phyloP scores from a whole-genome alignment of 2,113 vertebrate genomes.

The Opisthocomus hoazin region DNA sequence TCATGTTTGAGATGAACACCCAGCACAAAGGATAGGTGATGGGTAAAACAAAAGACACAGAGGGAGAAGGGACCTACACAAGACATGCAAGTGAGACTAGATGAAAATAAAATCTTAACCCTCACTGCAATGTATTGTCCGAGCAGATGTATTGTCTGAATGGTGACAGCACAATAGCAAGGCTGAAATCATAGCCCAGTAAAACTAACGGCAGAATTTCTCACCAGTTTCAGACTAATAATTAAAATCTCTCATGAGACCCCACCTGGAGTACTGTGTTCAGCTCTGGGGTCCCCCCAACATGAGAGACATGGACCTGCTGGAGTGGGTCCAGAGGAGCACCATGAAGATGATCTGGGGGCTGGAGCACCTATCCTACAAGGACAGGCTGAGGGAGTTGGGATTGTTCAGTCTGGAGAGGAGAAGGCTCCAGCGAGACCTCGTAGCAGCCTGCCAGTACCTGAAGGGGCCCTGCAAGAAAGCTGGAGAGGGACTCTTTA shows the following conservation, averaged over 20 bases:
- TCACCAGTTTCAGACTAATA: neutral
- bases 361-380: neutral
- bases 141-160: neutral
- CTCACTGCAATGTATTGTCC: neutral
- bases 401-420: neutral
- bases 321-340: fast-evolving
- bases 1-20: neutral
- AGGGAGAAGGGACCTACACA: neutral
- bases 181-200: neutral
- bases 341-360: neutral
- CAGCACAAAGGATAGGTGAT: neutral
- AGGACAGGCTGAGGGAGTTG: neutral
- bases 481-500: neutral
- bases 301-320: fast-evolving
- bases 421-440: neutral
- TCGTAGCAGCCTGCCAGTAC: neutral
- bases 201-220: neutral
- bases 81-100: neutral
- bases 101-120: neutral
- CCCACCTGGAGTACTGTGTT: fast-evolving
- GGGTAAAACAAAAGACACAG: neutral
- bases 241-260: neutral
- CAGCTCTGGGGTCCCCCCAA: fast-evolving
- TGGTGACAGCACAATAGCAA: neutral
- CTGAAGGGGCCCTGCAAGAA: neutral